Percentiles rank a stretch among this genome's conserved stretches.
These are phyloP conservation scores for Psittacus erithacus DNA, from an alignment of 2,113 vertebrate genomes.

Conservation along the genomic window DNA sequence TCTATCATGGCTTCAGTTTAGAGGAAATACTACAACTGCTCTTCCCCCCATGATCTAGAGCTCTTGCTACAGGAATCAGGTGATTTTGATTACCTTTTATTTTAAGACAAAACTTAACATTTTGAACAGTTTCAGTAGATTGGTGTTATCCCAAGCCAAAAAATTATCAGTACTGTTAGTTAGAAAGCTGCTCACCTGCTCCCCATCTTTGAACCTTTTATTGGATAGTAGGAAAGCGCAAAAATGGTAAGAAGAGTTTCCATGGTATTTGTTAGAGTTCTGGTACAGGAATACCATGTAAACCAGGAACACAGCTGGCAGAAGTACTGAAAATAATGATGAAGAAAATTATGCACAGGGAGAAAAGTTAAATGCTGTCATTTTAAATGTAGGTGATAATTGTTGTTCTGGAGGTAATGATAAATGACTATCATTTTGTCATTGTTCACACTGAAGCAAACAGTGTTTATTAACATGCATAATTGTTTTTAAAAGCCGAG, in stretches of 20 bases:
- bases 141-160: background rate
- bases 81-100: background rate
- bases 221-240: slow-evolving; percentile 88
- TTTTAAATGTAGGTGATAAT: background rate
- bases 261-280: slow-evolving; percentile 94
- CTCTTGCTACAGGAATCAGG: background rate
- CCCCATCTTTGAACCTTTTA: slow-evolving; percentile 81
- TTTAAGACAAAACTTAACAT: background rate
- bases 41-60: background rate
- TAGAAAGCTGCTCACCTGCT: slow-evolving; percentile 80
- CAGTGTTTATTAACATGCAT: background rate
- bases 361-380: background rate
- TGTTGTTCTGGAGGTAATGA: background rate
- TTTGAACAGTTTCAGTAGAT: background rate
- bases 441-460: background rate
- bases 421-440: background rate
- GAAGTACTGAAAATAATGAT: slow-evolving; percentile 81
- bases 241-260: slow-evolving; percentile 87
- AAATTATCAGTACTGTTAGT: background rate
- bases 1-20: background rate
- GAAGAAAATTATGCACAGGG: background rate
- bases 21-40: background rate
- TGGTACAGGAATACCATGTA: slow-evolving; percentile 94
- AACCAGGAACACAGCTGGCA: slow-evolving; percentile 97
- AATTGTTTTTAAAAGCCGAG: background rate